These are phyloP conservation scores for Alsophila aescularia DNA, from an alignment of 2,888 invertebrate species.

Conservation along the genomic window DNA sequence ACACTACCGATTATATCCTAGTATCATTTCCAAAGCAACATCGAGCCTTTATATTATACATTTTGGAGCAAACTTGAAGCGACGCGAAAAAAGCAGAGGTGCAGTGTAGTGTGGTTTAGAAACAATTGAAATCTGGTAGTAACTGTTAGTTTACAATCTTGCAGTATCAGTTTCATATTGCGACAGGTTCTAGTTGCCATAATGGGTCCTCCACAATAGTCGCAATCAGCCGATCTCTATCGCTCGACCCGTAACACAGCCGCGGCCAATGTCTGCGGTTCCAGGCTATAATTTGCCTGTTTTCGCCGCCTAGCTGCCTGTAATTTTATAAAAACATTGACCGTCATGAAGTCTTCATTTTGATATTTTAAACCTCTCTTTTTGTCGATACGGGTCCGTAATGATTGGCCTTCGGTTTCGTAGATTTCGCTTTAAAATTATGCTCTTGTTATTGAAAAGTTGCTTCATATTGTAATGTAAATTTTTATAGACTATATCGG, in stretches of 20 bases:
- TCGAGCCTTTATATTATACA: constrained; percentile 47
- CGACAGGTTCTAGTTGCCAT: constrained; percentile 45
- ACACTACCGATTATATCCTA: constrained; percentile 14
- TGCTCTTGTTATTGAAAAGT: constrained; percentile 19
- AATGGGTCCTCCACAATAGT: constrained; percentile 63
- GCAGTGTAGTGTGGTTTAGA: background rate
- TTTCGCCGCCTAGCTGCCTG: constrained; percentile 76
- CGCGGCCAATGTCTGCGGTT: constrained; percentile 64
- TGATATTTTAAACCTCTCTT: constrained; percentile 57
- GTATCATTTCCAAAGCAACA: constrained; percentile 36
- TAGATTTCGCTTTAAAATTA: constrained; percentile 42
- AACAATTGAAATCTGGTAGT: background rate
- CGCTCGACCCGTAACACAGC: constrained; percentile 52
- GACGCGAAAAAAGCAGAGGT: background rate
- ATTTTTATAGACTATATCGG: constrained; percentile 45
- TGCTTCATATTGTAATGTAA: constrained; percentile 54
- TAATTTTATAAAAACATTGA: constrained; percentile 72
- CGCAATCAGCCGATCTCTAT: constrained; percentile 70
- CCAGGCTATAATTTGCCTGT: constrained; percentile 78
- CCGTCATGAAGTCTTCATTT: constrained; percentile 72
- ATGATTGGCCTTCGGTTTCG: constrained; percentile 58
- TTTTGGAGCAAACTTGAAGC: constrained; percentile 12
- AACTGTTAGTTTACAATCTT: background rate
- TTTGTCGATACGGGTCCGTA: constrained; percentile 52
- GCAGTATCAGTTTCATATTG: constrained; percentile 1